phyloP scores from a whole-genome alignment of 1,140 invertebrate species.

The Meteorus sp. region DNA sequence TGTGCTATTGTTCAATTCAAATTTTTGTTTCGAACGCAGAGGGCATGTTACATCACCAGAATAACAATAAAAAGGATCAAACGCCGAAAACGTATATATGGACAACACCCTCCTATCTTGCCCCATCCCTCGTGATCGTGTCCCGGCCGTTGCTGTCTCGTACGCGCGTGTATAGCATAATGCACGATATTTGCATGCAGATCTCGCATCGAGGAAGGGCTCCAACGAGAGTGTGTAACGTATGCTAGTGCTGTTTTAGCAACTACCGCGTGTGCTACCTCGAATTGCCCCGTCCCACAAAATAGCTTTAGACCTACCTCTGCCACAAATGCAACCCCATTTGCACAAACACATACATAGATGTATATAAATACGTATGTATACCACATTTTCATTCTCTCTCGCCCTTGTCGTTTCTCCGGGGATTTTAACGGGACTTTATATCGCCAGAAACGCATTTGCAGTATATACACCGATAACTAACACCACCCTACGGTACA shows the following conservation, averaged over 20 bases:
- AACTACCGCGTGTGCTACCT: constrained; percentile 9
- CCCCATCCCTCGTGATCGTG: background rate
- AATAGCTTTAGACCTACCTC: constrained; percentile 7
- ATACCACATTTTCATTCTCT: background rate
- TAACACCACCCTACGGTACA: too few species aligned
- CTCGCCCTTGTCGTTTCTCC: background rate
- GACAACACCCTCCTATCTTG: too few species aligned
- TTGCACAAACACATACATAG: too few species aligned
- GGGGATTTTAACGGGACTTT: background rate
- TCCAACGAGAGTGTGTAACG: background rate
- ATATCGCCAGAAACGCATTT: too few species aligned
- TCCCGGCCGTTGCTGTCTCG: background rate
- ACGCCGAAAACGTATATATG: background rate
- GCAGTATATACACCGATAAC: too few species aligned
- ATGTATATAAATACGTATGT: background rate
- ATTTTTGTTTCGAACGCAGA: background rate
- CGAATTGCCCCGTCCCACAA: constrained; percentile 12
- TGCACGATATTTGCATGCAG: constrained; percentile 22
- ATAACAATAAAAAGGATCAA: constrained; percentile 16
- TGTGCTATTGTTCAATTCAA: background rate
- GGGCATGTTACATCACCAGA: background rate
- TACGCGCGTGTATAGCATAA: constrained; percentile 1
- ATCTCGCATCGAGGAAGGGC: constrained; percentile 5
- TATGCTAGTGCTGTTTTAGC: constrained; percentile 14
- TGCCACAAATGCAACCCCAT: too few species aligned